Percentiles rank a stretch among this genome's conserved stretches.
phyloP scores from a whole-genome alignment of 2,888 invertebrate genomes.

The Ommatoiulus sabulosus region DNA sequence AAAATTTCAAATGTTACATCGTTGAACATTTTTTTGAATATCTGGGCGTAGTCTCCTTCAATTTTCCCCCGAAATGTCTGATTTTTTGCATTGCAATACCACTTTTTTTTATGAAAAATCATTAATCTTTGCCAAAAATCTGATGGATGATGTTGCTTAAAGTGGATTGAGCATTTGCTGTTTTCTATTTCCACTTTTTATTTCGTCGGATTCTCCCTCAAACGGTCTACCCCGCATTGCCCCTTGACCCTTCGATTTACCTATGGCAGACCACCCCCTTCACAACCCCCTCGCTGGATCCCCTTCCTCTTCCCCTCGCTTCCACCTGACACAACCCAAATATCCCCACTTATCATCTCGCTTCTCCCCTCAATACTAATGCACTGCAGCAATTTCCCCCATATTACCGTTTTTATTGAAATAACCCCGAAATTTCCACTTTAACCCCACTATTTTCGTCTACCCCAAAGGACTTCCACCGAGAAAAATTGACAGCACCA shows the following conservation, averaged over 20 bases:
- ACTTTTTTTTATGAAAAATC: slow-evolving; percentile 25
- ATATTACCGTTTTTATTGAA: slow-evolving; percentile 46
- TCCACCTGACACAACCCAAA: slow-evolving; percentile 43
- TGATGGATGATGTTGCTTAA: slow-evolving; percentile 53
- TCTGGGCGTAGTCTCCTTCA: not conserved
- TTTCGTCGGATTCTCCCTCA: slow-evolving; percentile 11
- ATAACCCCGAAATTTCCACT: slow-evolving; percentile 48
- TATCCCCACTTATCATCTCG: slow-evolving; percentile 41
- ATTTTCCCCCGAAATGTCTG: not conserved
- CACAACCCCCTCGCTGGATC: not conserved
- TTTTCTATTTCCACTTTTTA: slow-evolving; percentile 41
- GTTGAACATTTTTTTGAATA: not conserved
- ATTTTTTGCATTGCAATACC: slow-evolving; percentile 10
- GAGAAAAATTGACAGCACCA: slow-evolving; percentile 33
- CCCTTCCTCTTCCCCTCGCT: slow-evolving; percentile 9
- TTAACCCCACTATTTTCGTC: slow-evolving; percentile 48
- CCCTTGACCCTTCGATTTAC: slow-evolving; percentile 39
- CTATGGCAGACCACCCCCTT: slow-evolving; percentile 12
- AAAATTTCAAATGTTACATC: not conserved
- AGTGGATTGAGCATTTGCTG: slow-evolving; percentile 45
- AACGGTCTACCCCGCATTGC: slow-evolving; percentile 10
- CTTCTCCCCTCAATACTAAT: slow-evolving; percentile 45
- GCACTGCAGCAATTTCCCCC: slow-evolving; percentile 43
- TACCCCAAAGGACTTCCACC: slow-evolving; percentile 1
- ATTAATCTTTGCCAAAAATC: slow-evolving; percentile 48